These are phyloP conservation scores for Epinephelus fuscoguttatus DNA, from an alignment of 2,113 vertebrate genomes.

Conservation along the genomic window DNA sequence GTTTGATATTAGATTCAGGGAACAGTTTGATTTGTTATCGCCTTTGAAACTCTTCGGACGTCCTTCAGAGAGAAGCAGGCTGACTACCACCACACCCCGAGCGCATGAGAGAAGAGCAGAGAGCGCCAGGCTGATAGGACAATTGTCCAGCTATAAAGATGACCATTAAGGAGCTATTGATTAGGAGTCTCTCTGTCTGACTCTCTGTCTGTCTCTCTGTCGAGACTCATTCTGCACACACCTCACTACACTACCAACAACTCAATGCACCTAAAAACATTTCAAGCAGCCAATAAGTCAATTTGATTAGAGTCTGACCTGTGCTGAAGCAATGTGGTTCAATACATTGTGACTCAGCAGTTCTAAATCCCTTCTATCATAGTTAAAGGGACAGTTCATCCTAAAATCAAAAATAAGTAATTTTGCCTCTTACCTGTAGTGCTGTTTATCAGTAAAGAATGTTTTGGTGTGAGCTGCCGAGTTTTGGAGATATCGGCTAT, in stretches of 20 bases:
- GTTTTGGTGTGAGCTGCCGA: no score
- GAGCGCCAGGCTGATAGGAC: constrained; percentile 63
- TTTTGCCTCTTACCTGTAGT: no score
- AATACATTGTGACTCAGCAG: constrained; percentile 21
- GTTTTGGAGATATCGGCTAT: no score
- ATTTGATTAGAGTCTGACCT: constrained; percentile 5
- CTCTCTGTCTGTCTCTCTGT: constrained; percentile 57
- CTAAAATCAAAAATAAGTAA: no score
- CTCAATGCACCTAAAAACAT: constrained; percentile 15
- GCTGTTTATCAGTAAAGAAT: no score
- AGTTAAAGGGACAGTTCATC: neutral
- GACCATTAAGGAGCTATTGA: constrained; percentile 68
- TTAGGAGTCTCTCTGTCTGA: constrained; percentile 65
- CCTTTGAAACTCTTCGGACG: constrained; percentile 95
- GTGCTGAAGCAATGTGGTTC: constrained; percentile 1
- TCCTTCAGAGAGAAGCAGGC: constrained; percentile 91
- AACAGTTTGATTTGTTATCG: constrained; percentile 96
- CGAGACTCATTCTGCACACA: constrained; percentile 27
- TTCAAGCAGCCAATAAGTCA: constrained; percentile 13
- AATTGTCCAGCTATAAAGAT: constrained; percentile 56
- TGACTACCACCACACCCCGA: constrained; percentile 66
- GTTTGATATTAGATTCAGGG: constrained; percentile 99
- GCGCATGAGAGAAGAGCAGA: constrained; percentile 70
- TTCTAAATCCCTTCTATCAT: neutral
- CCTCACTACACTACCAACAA: constrained; percentile 29